A percentile compares a stretch with the other conserved stretches of the same genome.
Conservation (phyloP, 2,888 invertebrate species). For the Napeogenes sylphis region DNA sequence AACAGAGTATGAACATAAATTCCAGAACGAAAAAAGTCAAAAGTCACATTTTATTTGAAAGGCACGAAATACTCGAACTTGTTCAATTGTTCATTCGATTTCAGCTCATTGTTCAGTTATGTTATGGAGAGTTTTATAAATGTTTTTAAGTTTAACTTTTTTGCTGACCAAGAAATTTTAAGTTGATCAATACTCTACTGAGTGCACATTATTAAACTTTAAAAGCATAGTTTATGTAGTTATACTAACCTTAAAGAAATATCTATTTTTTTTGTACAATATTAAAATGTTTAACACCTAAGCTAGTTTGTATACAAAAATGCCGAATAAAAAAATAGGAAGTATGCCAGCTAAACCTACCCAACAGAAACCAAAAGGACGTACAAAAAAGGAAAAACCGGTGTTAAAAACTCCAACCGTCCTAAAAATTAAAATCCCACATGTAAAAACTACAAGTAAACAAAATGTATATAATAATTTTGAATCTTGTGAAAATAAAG, state of each 20-base stretch:
- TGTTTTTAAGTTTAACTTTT: neutral
- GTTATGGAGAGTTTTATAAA: too few species aligned
- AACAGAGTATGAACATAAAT: too few species aligned
- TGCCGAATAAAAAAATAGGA: slow-evolving; percentile 40
- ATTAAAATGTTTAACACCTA: too few species aligned
- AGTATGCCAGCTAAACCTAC: slow-evolving; percentile 18
- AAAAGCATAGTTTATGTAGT: too few species aligned
- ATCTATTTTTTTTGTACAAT: too few species aligned
- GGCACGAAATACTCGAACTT: too few species aligned
- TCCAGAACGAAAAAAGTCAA: too few species aligned
- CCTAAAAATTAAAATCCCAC: slow-evolving; percentile 31
- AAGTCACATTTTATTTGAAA: too few species aligned
- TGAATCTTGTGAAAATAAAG: neutral
- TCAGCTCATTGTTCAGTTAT: too few species aligned
- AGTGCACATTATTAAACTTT: too few species aligned
- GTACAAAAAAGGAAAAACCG: slow-evolving; percentile 34
- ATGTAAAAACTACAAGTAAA: slow-evolving; percentile 2
- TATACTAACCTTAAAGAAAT: too few species aligned
- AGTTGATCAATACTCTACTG: neutral
- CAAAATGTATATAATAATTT: neutral
- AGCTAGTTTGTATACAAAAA: slow-evolving; percentile 19
- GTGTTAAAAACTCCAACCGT: slow-evolving; percentile 37
- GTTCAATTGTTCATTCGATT: too few species aligned
- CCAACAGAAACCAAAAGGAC: slow-evolving; percentile 26
- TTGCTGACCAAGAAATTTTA: slow-evolving; percentile 6